Conservation (phyloP, 2,888 invertebrate species). For the Ischnus inquisitorius region DNA sequence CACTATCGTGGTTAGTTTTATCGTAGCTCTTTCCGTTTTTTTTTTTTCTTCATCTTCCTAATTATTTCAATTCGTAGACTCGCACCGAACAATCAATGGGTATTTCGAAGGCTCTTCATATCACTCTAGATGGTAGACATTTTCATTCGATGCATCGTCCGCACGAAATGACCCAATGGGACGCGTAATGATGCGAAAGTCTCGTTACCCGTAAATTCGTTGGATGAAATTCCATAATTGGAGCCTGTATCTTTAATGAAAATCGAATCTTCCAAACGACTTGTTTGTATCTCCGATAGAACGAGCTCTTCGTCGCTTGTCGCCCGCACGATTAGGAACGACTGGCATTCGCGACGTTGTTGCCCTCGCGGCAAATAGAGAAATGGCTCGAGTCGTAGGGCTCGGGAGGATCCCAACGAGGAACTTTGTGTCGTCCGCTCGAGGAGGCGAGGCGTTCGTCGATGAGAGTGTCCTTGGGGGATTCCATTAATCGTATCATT, state of each 20-base stretch:
- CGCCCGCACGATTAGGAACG: conserved; percentile 51
- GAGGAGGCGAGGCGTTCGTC: conserved; percentile 52
- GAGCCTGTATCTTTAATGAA: conserved; percentile 55
- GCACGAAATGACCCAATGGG: background rate
- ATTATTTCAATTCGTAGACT: background rate
- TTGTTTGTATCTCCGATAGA: conserved; percentile 49
- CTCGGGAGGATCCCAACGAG: conserved; percentile 61
- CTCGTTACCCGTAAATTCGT: conserved; percentile 45
- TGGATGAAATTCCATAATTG: conserved; percentile 55
- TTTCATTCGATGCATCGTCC: background rate
- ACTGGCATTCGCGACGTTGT: conserved; percentile 54
- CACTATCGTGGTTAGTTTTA: background rate
- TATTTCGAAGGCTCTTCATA: background rate
- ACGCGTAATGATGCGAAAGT: conserved; percentile 18
- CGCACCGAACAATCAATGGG: background rate
- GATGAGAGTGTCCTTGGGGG: conserved; percentile 63
- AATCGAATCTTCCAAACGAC: conserved; percentile 62
- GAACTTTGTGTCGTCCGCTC: conserved; percentile 57
- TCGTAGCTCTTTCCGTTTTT: background rate
- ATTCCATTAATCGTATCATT: conserved; percentile 77
- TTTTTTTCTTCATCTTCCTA: background rate
- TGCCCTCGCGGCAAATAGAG: conserved; percentile 54
- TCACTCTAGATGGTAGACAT: background rate
- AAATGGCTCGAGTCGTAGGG: conserved; percentile 45
- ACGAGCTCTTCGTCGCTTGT: conserved; percentile 57